Conservation (phyloP, 2,888 invertebrate genomes). For the Drosophila mimetica region DNA sequence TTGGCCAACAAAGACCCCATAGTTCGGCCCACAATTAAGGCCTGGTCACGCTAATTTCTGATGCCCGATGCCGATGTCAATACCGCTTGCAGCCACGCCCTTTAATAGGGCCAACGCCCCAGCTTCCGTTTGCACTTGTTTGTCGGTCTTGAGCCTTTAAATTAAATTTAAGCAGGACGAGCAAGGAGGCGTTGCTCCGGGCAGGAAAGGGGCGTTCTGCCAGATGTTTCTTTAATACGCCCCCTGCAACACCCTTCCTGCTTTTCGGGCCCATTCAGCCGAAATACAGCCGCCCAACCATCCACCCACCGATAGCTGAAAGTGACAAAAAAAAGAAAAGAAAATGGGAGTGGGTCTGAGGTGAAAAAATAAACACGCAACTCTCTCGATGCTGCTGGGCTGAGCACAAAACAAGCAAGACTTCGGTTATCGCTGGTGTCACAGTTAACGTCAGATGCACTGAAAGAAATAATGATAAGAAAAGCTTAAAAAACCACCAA, state of each 20-base stretch:
- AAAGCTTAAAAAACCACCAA: neutral
- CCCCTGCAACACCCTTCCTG: constrained; percentile 12
- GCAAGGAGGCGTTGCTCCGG: constrained; percentile 49
- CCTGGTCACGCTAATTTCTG: constrained; percentile 65
- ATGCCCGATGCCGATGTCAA: constrained; percentile 45
- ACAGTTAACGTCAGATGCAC: constrained; percentile 60
- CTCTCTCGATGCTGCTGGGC: constrained; percentile 37
- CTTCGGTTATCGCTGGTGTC: constrained; percentile 70
- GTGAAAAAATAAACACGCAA: constrained; percentile 70
- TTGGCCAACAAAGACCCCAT: constrained; percentile 49
- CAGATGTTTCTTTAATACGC: constrained; percentile 75
- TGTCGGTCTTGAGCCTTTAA: constrained; percentile 24
- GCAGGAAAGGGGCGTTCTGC: constrained; percentile 41
- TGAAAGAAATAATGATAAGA: constrained; percentile 17
- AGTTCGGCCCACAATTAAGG: constrained; percentile 56
- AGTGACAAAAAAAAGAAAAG: constrained; percentile 55
- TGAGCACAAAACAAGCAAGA: constrained; percentile 57
- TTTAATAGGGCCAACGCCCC: constrained; percentile 36
- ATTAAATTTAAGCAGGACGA: constrained; percentile 40
- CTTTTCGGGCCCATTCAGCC: neutral
- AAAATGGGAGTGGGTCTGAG: constrained; percentile 31
- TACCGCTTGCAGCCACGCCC: constrained; percentile 49
- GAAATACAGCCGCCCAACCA: constrained; percentile 21
- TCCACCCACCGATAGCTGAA: constrained; percentile 40
- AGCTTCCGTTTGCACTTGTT: constrained; percentile 56